Conservation (phyloP, 2,113 vertebrate genomes). For the Plecotus auritus region DNA sequence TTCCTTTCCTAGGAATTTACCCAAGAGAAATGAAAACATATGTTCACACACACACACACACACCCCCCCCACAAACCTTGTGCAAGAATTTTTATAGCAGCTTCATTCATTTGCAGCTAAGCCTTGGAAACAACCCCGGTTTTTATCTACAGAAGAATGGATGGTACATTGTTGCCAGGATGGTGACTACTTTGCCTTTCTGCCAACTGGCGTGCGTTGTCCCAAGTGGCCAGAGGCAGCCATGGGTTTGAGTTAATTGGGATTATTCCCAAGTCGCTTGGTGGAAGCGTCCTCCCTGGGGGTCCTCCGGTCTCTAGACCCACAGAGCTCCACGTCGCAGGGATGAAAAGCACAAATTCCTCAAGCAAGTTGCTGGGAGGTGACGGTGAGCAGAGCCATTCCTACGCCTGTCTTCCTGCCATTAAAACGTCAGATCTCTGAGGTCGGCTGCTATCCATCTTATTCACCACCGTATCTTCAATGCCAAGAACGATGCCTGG, state of each 20-base stretch:
- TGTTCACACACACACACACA: not conserved
- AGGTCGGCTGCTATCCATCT: not conserved
- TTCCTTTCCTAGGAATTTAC: not conserved
- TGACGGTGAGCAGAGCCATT: not conserved
- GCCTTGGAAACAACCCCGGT: not conserved
- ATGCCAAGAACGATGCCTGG: fast-evolving
- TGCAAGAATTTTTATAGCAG: not conserved
- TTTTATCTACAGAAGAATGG: not conserved
- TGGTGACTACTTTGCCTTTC: not conserved
- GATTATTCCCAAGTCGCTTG: fast-evolving
- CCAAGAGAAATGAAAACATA: not conserved
- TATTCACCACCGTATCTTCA: not conserved
- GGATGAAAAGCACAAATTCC: not conserved
- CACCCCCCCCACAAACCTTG: not conserved
- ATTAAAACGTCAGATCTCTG: not conserved
- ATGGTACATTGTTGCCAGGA: not conserved
- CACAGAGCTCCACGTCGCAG: not conserved
- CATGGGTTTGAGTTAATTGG: not conserved
- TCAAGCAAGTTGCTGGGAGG: too few species aligned
- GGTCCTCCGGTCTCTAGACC: not conserved
- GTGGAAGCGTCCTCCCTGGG: not conserved
- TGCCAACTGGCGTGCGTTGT: not conserved
- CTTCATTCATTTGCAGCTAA: not conserved
- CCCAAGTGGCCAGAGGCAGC: too few species aligned
- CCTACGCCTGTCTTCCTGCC: not conserved